Conservation (phyloP, 2,113 vertebrate species). For the Mionectes macconnelli region DNA sequence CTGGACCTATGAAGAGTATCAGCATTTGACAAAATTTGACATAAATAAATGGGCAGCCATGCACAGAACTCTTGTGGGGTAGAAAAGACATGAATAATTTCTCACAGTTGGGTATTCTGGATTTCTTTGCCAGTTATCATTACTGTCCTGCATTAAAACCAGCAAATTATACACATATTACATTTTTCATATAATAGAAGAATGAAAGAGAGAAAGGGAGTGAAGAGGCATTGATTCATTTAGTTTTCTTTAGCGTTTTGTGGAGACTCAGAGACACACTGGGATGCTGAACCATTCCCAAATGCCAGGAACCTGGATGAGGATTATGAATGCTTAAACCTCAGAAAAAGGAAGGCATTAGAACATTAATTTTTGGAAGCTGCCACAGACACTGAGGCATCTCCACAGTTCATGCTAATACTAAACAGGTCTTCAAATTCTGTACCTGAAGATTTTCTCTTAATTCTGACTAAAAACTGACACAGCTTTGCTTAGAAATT, state of each 20-base stretch:
- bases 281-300: background rate
- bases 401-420: background rate
- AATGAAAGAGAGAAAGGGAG: background rate
- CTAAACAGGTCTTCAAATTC: background rate
- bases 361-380: background rate
- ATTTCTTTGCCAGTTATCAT: background rate
- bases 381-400: background rate
- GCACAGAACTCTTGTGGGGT: background rate
- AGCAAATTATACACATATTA: background rate
- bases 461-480: background rate
- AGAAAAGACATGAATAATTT: background rate
- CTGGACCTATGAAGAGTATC: background rate
- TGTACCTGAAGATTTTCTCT: background rate
- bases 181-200: background rate
- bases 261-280: background rate
- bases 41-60: background rate
- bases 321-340: background rate
- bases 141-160: background rate
- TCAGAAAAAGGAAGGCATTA: background rate
- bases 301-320: background rate
- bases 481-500: background rate
- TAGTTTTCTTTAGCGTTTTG: background rate
- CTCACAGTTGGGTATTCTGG: background rate
- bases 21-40: background rate
- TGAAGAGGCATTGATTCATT: background rate